Evolutionary conservation across 2,797 vertebrate species (phyloP), one percentile per base, ranked within the genome.

Genomic region (Neomorphus geoffroyi): DNA sequence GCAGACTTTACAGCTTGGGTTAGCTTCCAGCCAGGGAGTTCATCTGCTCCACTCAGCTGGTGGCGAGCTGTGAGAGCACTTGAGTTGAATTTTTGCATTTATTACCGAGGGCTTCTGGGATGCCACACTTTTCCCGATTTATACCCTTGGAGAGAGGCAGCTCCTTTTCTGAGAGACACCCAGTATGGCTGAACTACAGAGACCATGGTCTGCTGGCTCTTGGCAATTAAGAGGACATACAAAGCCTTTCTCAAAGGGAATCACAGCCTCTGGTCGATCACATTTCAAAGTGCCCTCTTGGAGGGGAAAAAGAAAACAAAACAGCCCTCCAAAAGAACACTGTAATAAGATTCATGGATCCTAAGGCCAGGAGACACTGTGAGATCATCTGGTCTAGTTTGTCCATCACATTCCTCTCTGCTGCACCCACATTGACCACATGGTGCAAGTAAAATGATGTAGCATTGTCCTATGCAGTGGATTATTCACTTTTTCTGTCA

Each of bases 31-130:
- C 50, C 72, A 60, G 48, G 70, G 58, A 62, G 37, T 45, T 89
- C 81, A 69, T 86, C 70, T 81, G 81, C 72, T 93, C 41, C 0
- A 1, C 88, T 89, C 79, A 79, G 82, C 66, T 57, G 89, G 54
- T 72, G 41, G 50, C 0, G 0, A 85, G 65, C 84, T 51, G 24
- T 1, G 4, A 22, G 86, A 85, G 86, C 51, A 23, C 80, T 82
- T 28, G 53, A 24, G 58, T 56, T 86, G 80, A 45, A 48, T 86
- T 87, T 37, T 27, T 19, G 43, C 87, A 46, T 85, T 96, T 91
- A 95, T 85, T 91, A 83, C 93, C 37, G 30, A 89, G 56, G 72
- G 56, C 78, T 80, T 41, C 78, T 50, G 41, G 35, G 71, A 54
- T 78, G 79, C n/a, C 71, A 78, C 57, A 30, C 3, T 80, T 71